Base-by-base conservation (phyloP, 2,797 vertebrate genomes). In the Gastrophryne carolinensis region DNA sequence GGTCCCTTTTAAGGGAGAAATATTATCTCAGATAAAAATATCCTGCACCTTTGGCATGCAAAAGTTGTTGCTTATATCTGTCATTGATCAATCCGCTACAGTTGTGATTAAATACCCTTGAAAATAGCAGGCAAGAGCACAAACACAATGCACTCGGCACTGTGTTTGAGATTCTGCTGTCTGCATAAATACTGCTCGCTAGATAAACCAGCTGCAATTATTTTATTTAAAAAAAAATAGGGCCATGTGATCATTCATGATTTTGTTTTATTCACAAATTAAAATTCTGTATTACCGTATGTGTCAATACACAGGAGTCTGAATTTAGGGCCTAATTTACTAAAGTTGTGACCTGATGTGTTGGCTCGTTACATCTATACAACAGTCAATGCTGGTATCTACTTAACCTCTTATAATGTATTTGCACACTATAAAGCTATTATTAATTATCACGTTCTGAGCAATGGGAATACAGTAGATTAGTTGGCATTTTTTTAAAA, bases 1-100 rank as follows among this genome's bases (percentile, higher is more conserved):
- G 86, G 86, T 87, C 85, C 88, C 89, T 91, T 92, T 94, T 93
- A 92, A 90, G 90, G 85, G 90, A 96, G 94, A 96, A 98, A 96
- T 97, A 97, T 96, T 94, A 95, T 94, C 92, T 88, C 90, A 93
- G 94, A 95, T 95, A 93, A 96, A 93, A 91, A 94, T 78, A 89
- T 86, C 83, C 76, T 77, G 86, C 81, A 80, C 82, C 79, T 88
- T 92, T 93, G 90, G 89, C 89, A 92, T 92, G 90, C 92, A 89
- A 83, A 89, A 89, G 92, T 89, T 91, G 91, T 91, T 90, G 86
- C 87, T 95, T 92, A 93, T 95, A 96, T 94, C 92, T 95, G 94
- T 91, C 94, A 93, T 87, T 89, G 94, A 96, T 96, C 95, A 93
- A 89, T 93, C 90, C 89, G 84, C 86, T 81, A 72, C 80, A 80